Evolutionary conservation across 2,797 vertebrate genomes (phyloP).

Genomic region (Ficedula albicollis): DNA sequence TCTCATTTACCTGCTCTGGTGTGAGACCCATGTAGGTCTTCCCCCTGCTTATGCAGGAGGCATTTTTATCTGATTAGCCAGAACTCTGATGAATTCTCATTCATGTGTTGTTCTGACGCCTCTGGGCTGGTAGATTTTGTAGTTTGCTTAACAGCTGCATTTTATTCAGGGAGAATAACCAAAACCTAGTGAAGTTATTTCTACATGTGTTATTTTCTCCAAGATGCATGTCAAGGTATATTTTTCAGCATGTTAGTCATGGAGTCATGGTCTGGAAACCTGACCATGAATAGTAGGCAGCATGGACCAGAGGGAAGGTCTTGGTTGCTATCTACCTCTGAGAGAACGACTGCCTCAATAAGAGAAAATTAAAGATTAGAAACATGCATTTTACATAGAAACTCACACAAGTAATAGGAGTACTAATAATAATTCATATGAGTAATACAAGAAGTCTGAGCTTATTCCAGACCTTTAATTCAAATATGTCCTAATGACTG

Average conservation of each 20-base stretch:
- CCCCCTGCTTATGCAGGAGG: neutral
- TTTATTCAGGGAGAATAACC: neutral
- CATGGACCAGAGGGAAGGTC: neutral
- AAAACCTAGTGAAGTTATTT: neutral
- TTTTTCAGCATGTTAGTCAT: slow-evolving; percentile 51
- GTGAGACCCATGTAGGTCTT: neutral
- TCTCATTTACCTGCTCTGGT: neutral
- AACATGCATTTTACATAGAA: neutral
- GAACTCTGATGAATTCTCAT: neutral
- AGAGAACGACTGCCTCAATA: neutral
- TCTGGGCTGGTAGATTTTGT: neutral
- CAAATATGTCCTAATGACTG: neutral
- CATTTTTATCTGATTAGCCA: neutral
- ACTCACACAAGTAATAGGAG: neutral
- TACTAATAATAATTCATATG: neutral
- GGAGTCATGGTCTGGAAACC: slow-evolving; percentile 35
- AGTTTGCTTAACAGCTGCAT: neutral
- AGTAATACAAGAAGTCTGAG: neutral
- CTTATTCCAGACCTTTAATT: neutral
- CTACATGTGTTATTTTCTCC: neutral
- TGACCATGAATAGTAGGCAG: slow-evolving; percentile 13
- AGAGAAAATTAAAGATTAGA: slow-evolving; percentile 41
- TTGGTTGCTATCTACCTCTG: neutral
- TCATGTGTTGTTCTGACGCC: neutral
- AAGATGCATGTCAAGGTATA: slow-evolving; percentile 3